phyloP scores from a whole-genome alignment of 2,888 invertebrate genomes.

The Charanyca ferruginea region DNA sequence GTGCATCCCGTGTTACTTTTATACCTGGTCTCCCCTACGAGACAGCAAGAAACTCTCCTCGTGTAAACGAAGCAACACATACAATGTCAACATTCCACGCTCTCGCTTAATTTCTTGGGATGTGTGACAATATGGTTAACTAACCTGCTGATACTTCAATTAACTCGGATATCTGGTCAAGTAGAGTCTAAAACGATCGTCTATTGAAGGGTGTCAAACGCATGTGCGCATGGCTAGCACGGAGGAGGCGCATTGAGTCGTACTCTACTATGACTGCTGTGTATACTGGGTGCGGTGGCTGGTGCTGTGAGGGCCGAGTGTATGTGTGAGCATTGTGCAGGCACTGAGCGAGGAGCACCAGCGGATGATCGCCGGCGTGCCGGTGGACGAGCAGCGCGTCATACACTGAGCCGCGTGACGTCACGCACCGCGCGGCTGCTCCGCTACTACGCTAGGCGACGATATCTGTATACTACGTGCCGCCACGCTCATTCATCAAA shows the following conservation, averaged over 20 bases:
- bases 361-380: slow-evolving; percentile 93
- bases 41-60: too few relatives aligned
- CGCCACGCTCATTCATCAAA: background rate
- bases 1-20: too few relatives aligned
- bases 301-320: slow-evolving; percentile 41
- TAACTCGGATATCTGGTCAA: background rate
- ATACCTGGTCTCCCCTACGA: too few relatives aligned
- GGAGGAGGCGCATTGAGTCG: slow-evolving; percentile 32
- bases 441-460: background rate
- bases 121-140: background rate
- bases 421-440: slow-evolving; percentile 9
- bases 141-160: slow-evolving; percentile 3
- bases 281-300: slow-evolving; percentile 25
- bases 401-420: slow-evolving; percentile 76
- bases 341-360: slow-evolving; percentile 96
- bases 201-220: too few relatives aligned
- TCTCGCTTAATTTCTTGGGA: too few relatives aligned
- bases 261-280: too few relatives aligned
- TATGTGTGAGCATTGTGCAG: slow-evolving; percentile 84
- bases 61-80: too few relatives aligned
- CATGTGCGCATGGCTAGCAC: slow-evolving; percentile 33
- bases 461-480: background rate
- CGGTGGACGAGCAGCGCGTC: slow-evolving; percentile 80
- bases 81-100: too few relatives aligned
- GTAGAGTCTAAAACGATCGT: background rate